Evolutionary conservation across 64 coral and sea anemone species (phyloP), one percentile per base, ranked within the genome.

Genomic region (Catalaphyllia jardinei): DNA sequence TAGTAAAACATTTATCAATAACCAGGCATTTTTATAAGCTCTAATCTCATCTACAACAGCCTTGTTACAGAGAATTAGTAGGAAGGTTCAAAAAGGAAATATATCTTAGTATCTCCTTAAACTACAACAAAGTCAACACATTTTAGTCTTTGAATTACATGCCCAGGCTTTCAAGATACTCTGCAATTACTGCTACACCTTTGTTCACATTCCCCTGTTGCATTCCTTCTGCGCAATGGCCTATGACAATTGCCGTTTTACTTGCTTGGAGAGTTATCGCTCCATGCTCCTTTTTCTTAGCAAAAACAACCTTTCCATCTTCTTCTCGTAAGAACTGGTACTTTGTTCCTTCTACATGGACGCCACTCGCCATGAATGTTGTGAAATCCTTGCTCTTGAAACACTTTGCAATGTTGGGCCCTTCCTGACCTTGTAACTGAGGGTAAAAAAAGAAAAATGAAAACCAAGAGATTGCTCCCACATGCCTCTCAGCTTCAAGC

Each of bases 191-290:
- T 54, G 42, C 87, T 1, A 93, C 92, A 4, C 86, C 92, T 22
- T 93, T 89, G 35, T 93, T 93, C 0, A 35, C 27, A 24, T 88
- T 59, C 1, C 87, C 88, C 12, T 88, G 92, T 31, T 93, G 78
- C 0, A 79, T 28, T 4, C 92, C 92, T 11, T 93, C 92, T 12
- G 54, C 22, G 4, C 64, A 77, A 28, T 93, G 92, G 8, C 29
- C 92, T 16, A 93, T 57, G 52, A 93, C 92, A 89, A 93, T 75
- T 54, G 92, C 92, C 39, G 92, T 89, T 52, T 93, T 93, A 65
- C 79, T 89, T 54, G 79, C 35, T 84, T 93, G 92, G 20, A 93
- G 12, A 20, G 87, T 78, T 25, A 93, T 74, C 8, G 86, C 61
- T 52, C 92, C 92, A 19, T 85, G 29, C 0, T 76, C 87, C 78